Base-by-base conservation (phyloP, 2,888 invertebrate species). In the Tipula lateralis region DNA sequence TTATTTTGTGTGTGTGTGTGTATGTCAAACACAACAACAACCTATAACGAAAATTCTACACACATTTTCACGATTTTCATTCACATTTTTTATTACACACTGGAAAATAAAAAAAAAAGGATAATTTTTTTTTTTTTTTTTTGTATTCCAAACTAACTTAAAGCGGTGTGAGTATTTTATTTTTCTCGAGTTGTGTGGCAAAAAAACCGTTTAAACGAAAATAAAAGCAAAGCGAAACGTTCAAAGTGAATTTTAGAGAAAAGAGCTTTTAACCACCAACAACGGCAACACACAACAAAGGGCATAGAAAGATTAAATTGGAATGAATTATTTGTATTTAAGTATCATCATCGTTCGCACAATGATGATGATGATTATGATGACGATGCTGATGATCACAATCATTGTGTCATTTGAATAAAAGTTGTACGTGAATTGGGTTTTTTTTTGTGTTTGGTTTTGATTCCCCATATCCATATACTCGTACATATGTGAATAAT, bases 41-140 rank as follows among this genome's bases (percentile, higher is more conserved):
- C 36, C 6, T 9, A 36, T 12, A 50, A 16, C 16, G 16, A 66
- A n/a, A 66, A 66, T 66, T 66, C 66, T 66, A 66, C 66, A 66
- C 66, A 66, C 66, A 66, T 66, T 66, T 66, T 66, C 66, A 66
- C 66, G 66, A 66, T 66, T 66, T 66, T 66, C 66, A 66, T 66
- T 66, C 66, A 66, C 66, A 66, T 66, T 66, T 66, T 66, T 66
- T 66, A 24, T 66, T 66, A 66, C 24, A 66, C 66, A 66, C 12
- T 50, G 4, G 44, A 6, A 50, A 50, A 50, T n/a, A n/a, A n/a
- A n/a, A 7, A 36, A 50, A 50, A 16, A 6, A 6, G 36, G 36
- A 50, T 50, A 50, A 44, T 16, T 50, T 50, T 50, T 50, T 50
- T 50, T n/a, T n/a, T n/a, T n/a, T n/a, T n/a, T n/a, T n/a, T n/a